Conservation (phyloP, 2,113 vertebrate species). For the Salvelinus fontinalis region DNA sequence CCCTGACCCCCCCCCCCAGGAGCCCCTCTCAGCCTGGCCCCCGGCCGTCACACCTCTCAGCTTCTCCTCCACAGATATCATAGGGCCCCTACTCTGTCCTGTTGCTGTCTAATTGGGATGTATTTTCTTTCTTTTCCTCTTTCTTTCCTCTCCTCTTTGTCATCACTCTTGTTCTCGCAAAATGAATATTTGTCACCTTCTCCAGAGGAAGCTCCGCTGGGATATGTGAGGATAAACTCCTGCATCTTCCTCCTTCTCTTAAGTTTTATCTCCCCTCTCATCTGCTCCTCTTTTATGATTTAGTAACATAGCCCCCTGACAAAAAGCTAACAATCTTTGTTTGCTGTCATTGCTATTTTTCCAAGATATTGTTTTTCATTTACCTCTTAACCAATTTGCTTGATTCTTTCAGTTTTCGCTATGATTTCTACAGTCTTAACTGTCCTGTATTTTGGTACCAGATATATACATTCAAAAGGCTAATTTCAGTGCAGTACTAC, state of each 20-base stretch:
- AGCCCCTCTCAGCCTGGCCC: neutral
- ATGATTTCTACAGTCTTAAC: conserved; percentile 7
- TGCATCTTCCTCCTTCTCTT: conserved; percentile 50
- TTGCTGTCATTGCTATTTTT: conserved; percentile 7
- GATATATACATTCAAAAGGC: too few species aligned
- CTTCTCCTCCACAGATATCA: neutral
- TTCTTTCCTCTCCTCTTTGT: conserved; percentile 16
- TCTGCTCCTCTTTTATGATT: neutral
- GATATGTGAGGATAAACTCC: conserved; percentile 64
- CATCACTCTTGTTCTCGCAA: conserved; percentile 42
- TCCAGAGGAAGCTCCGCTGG: conserved; percentile 79
- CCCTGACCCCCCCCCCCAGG: neutral
- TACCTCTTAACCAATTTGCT: conserved; percentile 15
- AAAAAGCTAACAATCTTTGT: conserved; percentile 5
- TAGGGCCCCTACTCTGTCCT: neutral
- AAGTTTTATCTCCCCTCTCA: neutral
- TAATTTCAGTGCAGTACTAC: neutral
- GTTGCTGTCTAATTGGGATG: conserved; percentile 47
- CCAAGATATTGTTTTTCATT: neutral
- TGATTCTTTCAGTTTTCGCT: neutral
- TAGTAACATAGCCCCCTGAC: neutral
- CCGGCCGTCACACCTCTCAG: neutral
- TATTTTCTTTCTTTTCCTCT: conserved; percentile 21
- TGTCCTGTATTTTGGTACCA: neutral
- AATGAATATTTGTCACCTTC: conserved; percentile 57